phyloP scores from a whole-genome alignment of 1,140 invertebrate genomes.

The Bactericera cockerelli region DNA sequence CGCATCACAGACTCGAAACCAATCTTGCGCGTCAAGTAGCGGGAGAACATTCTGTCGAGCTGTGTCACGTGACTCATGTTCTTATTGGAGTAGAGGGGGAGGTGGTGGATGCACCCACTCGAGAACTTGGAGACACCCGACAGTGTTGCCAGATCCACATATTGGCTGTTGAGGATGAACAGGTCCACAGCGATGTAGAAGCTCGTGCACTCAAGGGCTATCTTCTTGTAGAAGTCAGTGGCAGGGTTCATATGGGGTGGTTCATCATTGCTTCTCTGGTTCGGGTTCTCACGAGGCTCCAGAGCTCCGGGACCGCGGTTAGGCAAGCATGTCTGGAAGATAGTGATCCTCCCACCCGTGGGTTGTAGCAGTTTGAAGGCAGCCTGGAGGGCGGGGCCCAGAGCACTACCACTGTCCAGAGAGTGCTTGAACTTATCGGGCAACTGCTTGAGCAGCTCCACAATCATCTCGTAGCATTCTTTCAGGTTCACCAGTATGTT shows the following conservation, averaged over 20 bases:
- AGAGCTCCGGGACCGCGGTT: conserved; percentile 79
- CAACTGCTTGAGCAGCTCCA: conserved; percentile 63
- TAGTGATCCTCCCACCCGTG: conserved; percentile 88
- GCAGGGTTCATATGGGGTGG: conserved; percentile 75
- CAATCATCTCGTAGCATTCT: conserved; percentile 62
- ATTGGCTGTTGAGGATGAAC: conserved; percentile 85
- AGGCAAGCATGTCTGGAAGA: conserved; percentile 83
- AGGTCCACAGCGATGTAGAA: conserved; percentile 94
- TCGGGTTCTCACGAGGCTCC: conserved; percentile 71
- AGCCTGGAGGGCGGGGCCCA: conserved; percentile 84
- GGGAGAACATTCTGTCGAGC: conserved; percentile 59
- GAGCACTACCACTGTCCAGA: conserved; percentile 59
- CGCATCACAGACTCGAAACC: conserved; percentile 99
- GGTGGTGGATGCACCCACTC: conserved; percentile 84
- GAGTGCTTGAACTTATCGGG: conserved; percentile 60
- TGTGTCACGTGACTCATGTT: conserved; percentile 52
- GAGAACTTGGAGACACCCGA: conserved; percentile 89
- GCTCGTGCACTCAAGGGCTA: conserved; percentile 88
- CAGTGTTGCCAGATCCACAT: conserved; percentile 84
- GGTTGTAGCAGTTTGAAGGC: conserved; percentile 66
- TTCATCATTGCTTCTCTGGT: conserved; percentile 61
- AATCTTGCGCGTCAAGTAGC: conserved; percentile 92
- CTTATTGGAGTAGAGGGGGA: conserved; percentile 69
- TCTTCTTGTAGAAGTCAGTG: conserved; percentile 95
- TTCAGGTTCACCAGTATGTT: conserved; percentile 84